Conservation (phyloP, 2,888 invertebrate genomes). For the Euspilapteryx auroguttella region DNA sequence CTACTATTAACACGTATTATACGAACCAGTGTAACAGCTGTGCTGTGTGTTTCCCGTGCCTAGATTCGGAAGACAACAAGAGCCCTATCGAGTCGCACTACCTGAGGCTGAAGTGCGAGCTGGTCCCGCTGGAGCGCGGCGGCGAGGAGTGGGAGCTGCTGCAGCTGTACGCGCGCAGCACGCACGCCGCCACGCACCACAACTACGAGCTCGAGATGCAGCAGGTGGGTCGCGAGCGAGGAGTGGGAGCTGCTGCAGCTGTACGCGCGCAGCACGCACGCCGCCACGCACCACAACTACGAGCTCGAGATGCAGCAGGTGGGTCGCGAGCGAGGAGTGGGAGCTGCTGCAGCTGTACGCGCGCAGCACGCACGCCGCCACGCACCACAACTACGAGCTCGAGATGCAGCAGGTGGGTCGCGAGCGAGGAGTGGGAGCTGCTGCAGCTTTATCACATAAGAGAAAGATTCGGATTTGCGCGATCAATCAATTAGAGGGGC, state of each 20-base stretch:
- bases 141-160: slow-evolving; percentile 76
- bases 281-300: slow-evolving; percentile 75
- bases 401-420: slow-evolving; percentile 28
- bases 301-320: slow-evolving; percentile 32
- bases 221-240: slow-evolving; percentile 26
- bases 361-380: slow-evolving; percentile 88
- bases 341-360: slow-evolving; percentile 75
- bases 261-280: slow-evolving; percentile 92
- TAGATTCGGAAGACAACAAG: slow-evolving; percentile 1
- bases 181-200: slow-evolving; percentile 89
- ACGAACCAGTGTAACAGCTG: no score
- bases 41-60: no score
- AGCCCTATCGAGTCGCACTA: slow-evolving; percentile 84
- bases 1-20: no score
- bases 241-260: slow-evolving; percentile 75
- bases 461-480: no score
- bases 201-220: slow-evolving; percentile 35
- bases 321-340: slow-evolving; percentile 67
- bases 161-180: slow-evolving; percentile 81
- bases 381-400: slow-evolving; percentile 67
- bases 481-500: no score
- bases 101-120: slow-evolving; percentile 79
- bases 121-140: slow-evolving; percentile 68
- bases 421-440: slow-evolving; percentile 71
- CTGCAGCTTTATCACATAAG: slow-evolving; percentile 81